Evolutionary conservation across 2,888 invertebrate genomes (phyloP).

Genomic region (Nebria salina): DNA sequence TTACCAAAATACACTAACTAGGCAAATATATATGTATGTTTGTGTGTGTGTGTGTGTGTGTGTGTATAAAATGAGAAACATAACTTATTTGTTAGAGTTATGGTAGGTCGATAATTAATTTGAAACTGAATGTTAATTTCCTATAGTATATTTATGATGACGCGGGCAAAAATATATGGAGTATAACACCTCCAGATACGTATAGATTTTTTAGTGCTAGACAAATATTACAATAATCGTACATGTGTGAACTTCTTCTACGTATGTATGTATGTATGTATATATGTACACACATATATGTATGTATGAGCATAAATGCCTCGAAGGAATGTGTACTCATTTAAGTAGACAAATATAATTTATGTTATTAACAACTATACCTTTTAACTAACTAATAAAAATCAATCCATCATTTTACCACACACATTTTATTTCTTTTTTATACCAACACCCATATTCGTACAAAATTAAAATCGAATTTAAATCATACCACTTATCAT

Average conservation of each 20-base stretch:
- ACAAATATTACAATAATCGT: neutral
- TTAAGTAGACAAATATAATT: neutral
- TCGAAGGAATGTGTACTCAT: neutral
- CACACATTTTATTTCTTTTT: neutral
- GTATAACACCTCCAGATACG: neutral
- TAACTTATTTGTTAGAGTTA: neutral
- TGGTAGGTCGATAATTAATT: neutral
- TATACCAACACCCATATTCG: neutral
- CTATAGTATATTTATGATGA: neutral
- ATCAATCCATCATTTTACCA: neutral
- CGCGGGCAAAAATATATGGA: neutral
- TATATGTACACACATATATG: neutral
- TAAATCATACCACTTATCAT: no score
- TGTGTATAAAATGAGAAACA: neutral
- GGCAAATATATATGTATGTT: neutral
- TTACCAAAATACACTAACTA: no score
- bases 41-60: neutral
- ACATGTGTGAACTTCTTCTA: neutral
- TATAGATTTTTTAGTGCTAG: neutral
- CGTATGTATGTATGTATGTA: neutral
- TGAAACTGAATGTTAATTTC: neutral
- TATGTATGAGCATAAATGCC: neutral
- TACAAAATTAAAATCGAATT: no score
- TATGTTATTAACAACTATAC: neutral
- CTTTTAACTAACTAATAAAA: neutral